phyloP scores from a whole-genome alignment of 1,140 invertebrate species.

The Zophobas morio region DNA sequence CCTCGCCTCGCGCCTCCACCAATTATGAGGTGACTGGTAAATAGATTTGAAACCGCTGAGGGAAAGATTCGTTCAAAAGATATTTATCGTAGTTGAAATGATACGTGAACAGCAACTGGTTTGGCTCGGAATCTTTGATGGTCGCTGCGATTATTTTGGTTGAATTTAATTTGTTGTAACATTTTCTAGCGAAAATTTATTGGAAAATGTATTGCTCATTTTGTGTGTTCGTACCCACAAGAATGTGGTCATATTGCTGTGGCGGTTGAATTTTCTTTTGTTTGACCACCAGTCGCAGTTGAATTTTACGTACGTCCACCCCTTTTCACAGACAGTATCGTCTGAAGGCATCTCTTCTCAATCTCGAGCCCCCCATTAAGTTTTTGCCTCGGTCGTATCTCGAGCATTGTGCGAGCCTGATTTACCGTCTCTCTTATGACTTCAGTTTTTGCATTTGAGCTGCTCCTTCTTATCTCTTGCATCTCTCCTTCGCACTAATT shows the following conservation, averaged over 20 bases:
- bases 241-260: background rate
- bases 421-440: constrained; percentile 51
- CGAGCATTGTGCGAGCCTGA: constrained; percentile 48
- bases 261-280: background rate
- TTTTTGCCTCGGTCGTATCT: constrained; percentile 44
- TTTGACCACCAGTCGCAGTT: background rate
- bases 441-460: constrained; percentile 49
- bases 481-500: constrained; percentile 50
- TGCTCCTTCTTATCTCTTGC: constrained; percentile 43
- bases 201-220: background rate
- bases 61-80: too few species aligned
- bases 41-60: too few species aligned
- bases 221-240: background rate
- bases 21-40: too few species aligned
- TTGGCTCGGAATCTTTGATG: too few species aligned
- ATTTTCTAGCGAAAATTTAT: background rate
- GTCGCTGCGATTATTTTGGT: too few species aligned
- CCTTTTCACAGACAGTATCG: constrained; percentile 45
- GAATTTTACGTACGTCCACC: constrained; percentile 32
- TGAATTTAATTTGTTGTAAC: background rate
- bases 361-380: constrained; percentile 42
- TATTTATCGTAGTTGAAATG: too few species aligned
- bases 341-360: constrained; percentile 41
- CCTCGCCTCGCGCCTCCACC: too few species aligned
- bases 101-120: too few species aligned